A percentile compares a stretch with the other conserved stretches of the same genome.
Conservation (phyloP, 2,113 vertebrate species). For the Lichenostomus cassidix region DNA sequence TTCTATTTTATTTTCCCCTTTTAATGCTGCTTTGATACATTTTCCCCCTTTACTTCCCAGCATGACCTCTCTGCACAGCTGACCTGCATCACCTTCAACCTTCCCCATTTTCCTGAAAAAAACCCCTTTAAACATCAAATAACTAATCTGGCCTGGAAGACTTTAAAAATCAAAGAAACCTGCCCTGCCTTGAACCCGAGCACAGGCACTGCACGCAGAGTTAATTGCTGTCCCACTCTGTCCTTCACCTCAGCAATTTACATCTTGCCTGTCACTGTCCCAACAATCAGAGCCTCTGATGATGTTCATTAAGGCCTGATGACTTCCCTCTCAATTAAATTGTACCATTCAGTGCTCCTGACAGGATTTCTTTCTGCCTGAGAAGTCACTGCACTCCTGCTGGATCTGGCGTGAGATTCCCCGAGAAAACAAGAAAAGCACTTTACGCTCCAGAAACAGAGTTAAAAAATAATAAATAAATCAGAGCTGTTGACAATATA, state of each 20-base stretch:
- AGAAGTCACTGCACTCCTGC: background rate
- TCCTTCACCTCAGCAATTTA: background rate
- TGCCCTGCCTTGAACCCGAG: background rate
- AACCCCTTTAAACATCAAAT: background rate
- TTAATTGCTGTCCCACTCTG: background rate
- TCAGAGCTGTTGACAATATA: background rate
- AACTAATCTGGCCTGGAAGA: accelerated
- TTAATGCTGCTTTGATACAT: background rate
- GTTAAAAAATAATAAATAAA: background rate
- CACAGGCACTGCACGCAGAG: background rate
- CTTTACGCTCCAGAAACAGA: background rate
- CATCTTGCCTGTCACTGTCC: background rate
- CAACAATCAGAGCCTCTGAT: background rate
- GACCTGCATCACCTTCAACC: background rate
- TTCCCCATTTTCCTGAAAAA: background rate
- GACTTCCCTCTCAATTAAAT: background rate
- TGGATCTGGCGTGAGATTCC: background rate
- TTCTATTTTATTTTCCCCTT: background rate
- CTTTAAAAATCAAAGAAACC: background rate
- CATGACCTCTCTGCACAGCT: background rate
- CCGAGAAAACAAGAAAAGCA: background rate
- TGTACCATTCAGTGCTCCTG: background rate
- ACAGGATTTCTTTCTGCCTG: background rate
- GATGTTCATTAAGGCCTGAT: conserved; percentile 12
- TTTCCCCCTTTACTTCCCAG: background rate